Evolutionary conservation across 2,797 vertebrate genomes (phyloP), one percentile per base, ranked within the genome.

Genomic region (Alfaro cultratus): DNA sequence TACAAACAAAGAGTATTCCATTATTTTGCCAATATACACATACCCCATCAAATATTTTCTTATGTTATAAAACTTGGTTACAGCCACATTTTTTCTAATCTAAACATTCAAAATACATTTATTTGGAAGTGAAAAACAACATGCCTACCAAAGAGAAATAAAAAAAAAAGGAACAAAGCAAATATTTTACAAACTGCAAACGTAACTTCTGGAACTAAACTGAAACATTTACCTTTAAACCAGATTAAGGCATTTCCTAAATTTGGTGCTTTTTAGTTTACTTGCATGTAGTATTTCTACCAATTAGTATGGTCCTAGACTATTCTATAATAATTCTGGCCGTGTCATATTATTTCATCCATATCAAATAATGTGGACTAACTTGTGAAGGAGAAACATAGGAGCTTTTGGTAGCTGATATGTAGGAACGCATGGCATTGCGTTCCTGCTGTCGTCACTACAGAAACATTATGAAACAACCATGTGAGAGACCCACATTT

Each of bases 401-500:
- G 21, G 23, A 55, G 29, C 29, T 73, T 31, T n/a, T 46, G 51
- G 10, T 26, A 7, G 31, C 5, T 9, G 3, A 74, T 41, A n/a
- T 51, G 21, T 9, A 9, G 8, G 49, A 51, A 51, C 0, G 0
- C 8, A 51, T 51, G 49, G 49, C 21, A 51, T 51, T 9, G 4
- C 2, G 1, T n/a, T 21, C 26, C 23, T 41, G 36, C 53, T 60
- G 74, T 43, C 55, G 39, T 75, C 53, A 60, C 9, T 57, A 5
- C 36, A 62, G 62, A 78, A 45, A 45, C 12, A 34, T 85, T 75
- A 75, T 31, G 60, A 89, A 87, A 70, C 71, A 0, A 62, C 31
- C 47, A 13, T 41, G 73, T 55, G 72, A 76, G 82, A 78, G 78
- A n/a, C 74, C 73, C 29, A 36, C 72, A 43, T 83, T 78, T 76